Evolutionary conservation across 64 coral and sea anemone genomes (phyloP).

Genomic region (Montipora foliosa): DNA sequence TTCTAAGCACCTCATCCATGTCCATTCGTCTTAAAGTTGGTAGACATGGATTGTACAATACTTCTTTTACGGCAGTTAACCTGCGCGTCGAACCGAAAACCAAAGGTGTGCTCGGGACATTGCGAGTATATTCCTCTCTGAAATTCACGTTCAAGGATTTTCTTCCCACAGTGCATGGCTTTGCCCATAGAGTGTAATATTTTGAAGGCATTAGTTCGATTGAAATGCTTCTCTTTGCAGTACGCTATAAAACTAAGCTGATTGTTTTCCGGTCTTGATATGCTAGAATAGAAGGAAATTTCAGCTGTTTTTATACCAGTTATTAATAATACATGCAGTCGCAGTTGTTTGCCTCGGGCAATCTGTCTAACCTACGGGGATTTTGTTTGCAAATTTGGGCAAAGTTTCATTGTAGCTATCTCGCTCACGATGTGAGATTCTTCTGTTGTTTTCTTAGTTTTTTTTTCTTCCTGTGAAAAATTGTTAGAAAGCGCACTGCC

Average conservation of each 20-base stretch:
- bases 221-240: background rate
- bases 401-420: too few relatives aligned
- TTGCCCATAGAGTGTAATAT: conserved; percentile 65
- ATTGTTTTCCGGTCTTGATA: background rate
- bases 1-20: conserved; percentile 75
- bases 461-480: too few relatives aligned
- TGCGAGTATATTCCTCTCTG: conserved; percentile 15
- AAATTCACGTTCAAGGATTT: conserved; percentile 56
- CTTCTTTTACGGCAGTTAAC: conserved; percentile 78
- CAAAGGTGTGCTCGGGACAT: conserved; percentile 23
- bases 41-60: conserved; percentile 78
- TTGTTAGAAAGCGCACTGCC: too few relatives aligned
- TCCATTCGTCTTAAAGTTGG: conserved; percentile 84
- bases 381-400: background rate
- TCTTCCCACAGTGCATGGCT: conserved; percentile 39
- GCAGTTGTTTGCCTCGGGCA: conserved; percentile 11
- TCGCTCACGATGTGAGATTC: background rate
- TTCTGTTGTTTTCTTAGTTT: too few relatives aligned
- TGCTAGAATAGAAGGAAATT: background rate
- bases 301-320: conserved; percentile 1
- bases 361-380: background rate
- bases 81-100: background rate
- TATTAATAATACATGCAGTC: conserved; percentile 30
- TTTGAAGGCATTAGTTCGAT: conserved; percentile 38
- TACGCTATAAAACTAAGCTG: background rate